A percentile compares a stretch with the other conserved stretches of the same genome.
Conservation (phyloP, 2,888 invertebrate species). For the Euzophera pinguis region DNA sequence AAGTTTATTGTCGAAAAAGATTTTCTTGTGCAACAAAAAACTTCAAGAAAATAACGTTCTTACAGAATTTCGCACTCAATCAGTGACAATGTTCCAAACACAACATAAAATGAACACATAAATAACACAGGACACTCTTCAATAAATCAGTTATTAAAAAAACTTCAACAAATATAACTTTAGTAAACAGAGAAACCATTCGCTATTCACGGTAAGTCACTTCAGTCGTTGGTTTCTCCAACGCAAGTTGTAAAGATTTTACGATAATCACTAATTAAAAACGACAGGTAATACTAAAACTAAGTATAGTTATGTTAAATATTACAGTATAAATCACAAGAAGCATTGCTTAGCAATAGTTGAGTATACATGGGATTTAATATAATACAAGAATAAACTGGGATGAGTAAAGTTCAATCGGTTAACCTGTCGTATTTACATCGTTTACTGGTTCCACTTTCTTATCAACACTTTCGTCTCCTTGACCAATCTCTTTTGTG, state of each 20-base stretch:
- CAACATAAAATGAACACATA: constrained; percentile 14
- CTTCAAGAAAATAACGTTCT: constrained; percentile 9
- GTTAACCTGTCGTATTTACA: constrained; percentile 14
- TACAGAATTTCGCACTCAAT: constrained; percentile 3
- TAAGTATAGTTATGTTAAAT: constrained; percentile 18
- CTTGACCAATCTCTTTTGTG: constrained; percentile 3
- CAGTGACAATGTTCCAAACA: constrained; percentile 5
- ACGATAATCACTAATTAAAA: constrained; percentile 18
- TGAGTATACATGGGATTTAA: constrained; percentile 20
- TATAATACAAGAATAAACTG: constrained; percentile 20
- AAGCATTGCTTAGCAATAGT: constrained; percentile 27
- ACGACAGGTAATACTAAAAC: constrained; percentile 12
- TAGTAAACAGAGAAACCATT: constrained; percentile 2
- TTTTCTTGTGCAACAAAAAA: constrained; percentile 9
- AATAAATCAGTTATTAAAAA: constrained; percentile 14
- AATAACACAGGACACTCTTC: constrained; percentile 13
- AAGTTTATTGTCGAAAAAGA: constrained; percentile 25
- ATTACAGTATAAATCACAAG: constrained; percentile 25
- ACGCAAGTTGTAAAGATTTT: constrained; percentile 12
- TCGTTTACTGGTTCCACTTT: constrained; percentile 12
- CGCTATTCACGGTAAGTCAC: constrained; percentile 9
- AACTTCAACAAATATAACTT: constrained; percentile 12
- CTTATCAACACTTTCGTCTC: constrained; percentile 3
- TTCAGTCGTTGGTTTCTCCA: constrained; percentile 18
- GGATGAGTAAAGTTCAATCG: constrained; percentile 18